A percentile compares a stretch with the other conserved stretches of the same genome.
Conservation (phyloP, 1,140 invertebrate genomes). For the Fopius arisanus region DNA sequence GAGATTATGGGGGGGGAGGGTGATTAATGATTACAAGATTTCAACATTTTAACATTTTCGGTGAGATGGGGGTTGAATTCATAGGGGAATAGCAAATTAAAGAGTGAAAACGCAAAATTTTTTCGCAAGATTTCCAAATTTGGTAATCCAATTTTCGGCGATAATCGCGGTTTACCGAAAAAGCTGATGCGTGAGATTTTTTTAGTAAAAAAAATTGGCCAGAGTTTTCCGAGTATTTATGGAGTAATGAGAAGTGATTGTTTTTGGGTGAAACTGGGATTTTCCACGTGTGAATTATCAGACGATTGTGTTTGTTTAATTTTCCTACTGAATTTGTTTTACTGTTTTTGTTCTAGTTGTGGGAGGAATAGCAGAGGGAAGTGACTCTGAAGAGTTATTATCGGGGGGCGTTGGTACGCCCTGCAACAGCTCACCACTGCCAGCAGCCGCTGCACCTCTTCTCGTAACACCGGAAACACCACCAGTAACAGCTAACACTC, state of each 20-base stretch:
- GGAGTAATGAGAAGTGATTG: background rate
- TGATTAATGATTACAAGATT: background rate
- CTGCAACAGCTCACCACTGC: constrained; percentile 53
- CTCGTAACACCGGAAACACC: constrained; percentile 46
- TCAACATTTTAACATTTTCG: background rate
- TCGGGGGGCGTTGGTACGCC: constrained; percentile 50
- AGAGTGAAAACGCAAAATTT: too few species aligned
- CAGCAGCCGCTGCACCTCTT: constrained; percentile 37
- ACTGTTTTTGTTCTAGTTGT: constrained; percentile 48
- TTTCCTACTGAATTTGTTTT: background rate
- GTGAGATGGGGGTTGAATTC: too few species aligned
- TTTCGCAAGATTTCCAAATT: too few species aligned
- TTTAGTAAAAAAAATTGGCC: too few species aligned
- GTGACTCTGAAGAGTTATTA: constrained; percentile 60
- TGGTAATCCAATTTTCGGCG: too few species aligned
- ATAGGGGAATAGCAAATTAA: too few species aligned
- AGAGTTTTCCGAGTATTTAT: too few species aligned
- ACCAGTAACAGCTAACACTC: constrained; percentile 37
- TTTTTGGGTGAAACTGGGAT: too few species aligned
- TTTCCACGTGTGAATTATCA: background rate
- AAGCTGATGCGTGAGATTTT: too few species aligned
- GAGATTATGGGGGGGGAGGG: background rate
- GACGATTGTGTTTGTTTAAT: background rate
- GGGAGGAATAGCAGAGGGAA: constrained; percentile 57
- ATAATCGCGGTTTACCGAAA: too few species aligned